Conservation (phyloP, 2,888 invertebrate species). For the Lepeophtheirus nordmannii region DNA sequence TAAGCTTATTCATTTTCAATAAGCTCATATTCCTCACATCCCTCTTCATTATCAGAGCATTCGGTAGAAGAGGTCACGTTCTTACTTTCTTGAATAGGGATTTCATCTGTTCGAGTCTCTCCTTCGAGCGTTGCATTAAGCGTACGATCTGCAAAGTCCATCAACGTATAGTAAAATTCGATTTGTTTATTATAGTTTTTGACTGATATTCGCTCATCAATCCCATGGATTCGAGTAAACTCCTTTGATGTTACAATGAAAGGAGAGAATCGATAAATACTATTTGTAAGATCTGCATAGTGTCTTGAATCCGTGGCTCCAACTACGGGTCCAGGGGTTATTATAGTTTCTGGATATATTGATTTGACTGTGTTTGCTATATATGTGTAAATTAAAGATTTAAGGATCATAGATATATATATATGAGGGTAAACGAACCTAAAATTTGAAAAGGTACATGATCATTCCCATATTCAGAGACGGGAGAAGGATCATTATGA, state of each 20-base stretch:
- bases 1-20: too few species aligned
- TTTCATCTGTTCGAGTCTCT: too few species aligned
- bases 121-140: too few species aligned
- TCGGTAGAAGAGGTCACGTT: too few species aligned
- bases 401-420: too few species aligned
- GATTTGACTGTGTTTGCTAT: neutral
- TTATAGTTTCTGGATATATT: constrained; percentile 5
- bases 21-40: too few species aligned
- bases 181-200: constrained; percentile 37
- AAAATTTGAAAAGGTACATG: constrained; percentile 17
- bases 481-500: neutral
- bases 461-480: constrained; percentile 9
- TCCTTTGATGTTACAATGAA: constrained; percentile 31
- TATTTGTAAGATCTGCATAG: constrained; percentile 35
- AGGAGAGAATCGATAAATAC: constrained; percentile 39
- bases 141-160: constrained; percentile 34
- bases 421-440: too few species aligned
- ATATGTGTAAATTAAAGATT: too few species aligned
- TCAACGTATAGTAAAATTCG: constrained; percentile 38
- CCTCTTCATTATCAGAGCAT: too few species aligned
- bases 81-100: too few species aligned
- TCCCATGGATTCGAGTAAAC: constrained; percentile 36
- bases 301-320: constrained; percentile 39
- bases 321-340: constrained; percentile 28
- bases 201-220: constrained; percentile 38